Conservation (phyloP, 1,140 invertebrate genomes). For the Aricia agestis region DNA sequence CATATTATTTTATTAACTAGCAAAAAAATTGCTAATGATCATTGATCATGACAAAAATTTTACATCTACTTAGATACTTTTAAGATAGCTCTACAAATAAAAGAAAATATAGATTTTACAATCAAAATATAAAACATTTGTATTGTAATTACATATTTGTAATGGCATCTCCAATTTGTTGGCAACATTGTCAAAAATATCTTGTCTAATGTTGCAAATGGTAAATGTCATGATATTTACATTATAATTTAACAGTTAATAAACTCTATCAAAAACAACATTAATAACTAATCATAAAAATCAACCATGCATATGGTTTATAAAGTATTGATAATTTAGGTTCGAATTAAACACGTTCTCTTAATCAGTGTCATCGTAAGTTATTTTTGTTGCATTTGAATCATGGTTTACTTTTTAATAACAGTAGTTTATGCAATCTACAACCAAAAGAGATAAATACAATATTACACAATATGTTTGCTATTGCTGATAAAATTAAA, state of each 20-base stretch:
- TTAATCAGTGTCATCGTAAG: background rate
- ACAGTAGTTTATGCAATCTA: no score
- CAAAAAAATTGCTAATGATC: no score
- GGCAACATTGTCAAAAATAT: background rate
- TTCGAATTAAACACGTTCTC: background rate
- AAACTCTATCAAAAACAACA: slow-evolving; percentile 12
- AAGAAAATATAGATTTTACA: no score
- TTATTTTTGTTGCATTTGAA: background rate
- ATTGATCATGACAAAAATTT: no score
- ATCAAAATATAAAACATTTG: no score
- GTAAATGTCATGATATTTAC: slow-evolving; percentile 1
- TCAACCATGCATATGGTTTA: background rate
- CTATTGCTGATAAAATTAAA: background rate
- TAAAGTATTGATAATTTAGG: background rate
- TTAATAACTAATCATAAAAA: slow-evolving; percentile 10
- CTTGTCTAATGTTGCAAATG: background rate
- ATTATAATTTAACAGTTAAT: slow-evolving; percentile 9
- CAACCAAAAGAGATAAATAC: no score
- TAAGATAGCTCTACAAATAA: no score
- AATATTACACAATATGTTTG: no score
- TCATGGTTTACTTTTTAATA: no score
- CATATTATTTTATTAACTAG: no score
- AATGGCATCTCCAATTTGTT: background rate
- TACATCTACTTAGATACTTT: no score
- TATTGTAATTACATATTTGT: no score